Base-by-base conservation (phyloP, 2,888 invertebrate genomes). In the Lasioglossum vierecki region DNA sequence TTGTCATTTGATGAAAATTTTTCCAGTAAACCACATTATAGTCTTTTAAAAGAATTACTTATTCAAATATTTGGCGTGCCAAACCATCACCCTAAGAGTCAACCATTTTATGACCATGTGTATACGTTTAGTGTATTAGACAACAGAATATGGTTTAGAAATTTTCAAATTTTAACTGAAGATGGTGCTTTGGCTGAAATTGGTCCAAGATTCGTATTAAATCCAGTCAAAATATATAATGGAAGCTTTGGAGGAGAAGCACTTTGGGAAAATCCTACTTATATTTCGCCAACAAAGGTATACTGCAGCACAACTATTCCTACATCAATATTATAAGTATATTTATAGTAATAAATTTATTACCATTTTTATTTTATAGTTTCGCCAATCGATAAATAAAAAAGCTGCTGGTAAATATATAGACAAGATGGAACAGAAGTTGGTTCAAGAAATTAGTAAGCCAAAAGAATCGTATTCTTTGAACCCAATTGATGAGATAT, bases 51-150 rank as follows among this genome's bases (percentile, higher is more conserved):
- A 93, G 98, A 98, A 94, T 94, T 99, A 4, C 96, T 99, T 5
- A 96, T 96, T 6, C 98, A 99, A 96, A 97, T 97, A 88, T 99
- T 99, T 95, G 97, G 98, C 49, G 99, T 99, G 1, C 99, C 99
- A 0, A 97, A 98, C 93, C 97, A 98, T 93, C 99, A 99, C 95
- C 99, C 99, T 0, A 99, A 99, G 94, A 99, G 99, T 94, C 99
- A 99, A 95, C 99, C 99, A 26, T 99, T 99, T 95, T 97, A 98
- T 93, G 99, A 99, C 95, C 99, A 99, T 95, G 98, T 99, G 0
- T 98, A 98, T 93, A 98, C 98, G 26, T 99, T 99, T 93, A 97
- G 98, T 90, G 96, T 98, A 82, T 95, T 99, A 76, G 99, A 99
- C 93, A 98, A 98, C 91, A 96, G 98, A 89, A 98, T 99, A 94